phyloP scores from a whole-genome alignment of 2,113 vertebrate genomes.

The Ellobius talpinus region DNA sequence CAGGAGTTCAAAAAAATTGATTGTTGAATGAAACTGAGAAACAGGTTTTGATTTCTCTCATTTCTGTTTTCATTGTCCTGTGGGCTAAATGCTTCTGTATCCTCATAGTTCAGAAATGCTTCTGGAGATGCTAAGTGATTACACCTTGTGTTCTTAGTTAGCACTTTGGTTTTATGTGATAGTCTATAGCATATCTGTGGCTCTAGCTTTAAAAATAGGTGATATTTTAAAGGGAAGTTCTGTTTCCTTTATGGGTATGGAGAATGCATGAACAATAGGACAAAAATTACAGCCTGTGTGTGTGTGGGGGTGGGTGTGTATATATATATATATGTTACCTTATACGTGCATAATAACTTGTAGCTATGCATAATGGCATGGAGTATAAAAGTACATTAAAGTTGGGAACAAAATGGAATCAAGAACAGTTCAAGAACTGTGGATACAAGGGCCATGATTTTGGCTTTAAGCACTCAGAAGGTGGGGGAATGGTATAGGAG shows the following conservation, averaged over 20 bases:
- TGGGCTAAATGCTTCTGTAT: background rate
- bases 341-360: background rate
- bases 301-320: background rate
- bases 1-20: background rate
- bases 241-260: background rate
- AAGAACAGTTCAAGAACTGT: background rate
- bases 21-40: constrained; percentile 5
- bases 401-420: background rate
- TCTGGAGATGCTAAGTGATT: background rate
- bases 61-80: background rate
- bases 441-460: background rate
- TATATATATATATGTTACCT: background rate
- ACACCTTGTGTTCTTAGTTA: constrained; percentile 32
- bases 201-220: background rate
- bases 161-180: constrained; percentile 37
- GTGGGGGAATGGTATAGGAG: background rate
- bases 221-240: constrained; percentile 33
- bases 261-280: background rate
- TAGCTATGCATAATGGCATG: background rate
- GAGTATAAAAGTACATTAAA: background rate
- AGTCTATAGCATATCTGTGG: constrained; percentile 3
- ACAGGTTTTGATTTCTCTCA: background rate
- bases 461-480: background rate
- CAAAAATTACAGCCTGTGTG: background rate
- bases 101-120: background rate